Conservation (phyloP, 2,888 invertebrate species). For the Rotaria sp. region DNA sequence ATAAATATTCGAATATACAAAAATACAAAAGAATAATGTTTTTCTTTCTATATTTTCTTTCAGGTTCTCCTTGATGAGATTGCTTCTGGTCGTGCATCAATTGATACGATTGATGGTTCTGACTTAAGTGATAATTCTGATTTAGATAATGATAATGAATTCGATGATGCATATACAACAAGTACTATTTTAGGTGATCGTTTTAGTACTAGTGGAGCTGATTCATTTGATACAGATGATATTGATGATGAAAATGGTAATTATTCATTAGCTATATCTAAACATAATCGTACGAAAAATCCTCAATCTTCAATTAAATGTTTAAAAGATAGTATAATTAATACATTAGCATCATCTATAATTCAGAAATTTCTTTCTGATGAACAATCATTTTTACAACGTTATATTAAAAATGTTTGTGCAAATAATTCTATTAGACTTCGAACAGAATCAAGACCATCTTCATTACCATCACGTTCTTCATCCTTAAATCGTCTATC, state of each 20-base stretch:
- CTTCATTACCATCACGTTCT: neutral
- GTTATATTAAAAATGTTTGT: neutral
- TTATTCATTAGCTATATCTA: neutral
- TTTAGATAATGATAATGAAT: neutral
- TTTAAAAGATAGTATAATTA: slow-evolving; percentile 28
- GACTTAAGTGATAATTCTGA: neutral
- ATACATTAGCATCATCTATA: neutral
- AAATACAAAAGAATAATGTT: too few species aligned
- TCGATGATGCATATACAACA: neutral
- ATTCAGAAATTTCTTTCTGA: neutral
- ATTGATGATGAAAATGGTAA: neutral
- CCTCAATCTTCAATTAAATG: neutral
- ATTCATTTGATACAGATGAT: neutral
- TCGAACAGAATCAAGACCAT: neutral
- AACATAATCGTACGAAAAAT: neutral
- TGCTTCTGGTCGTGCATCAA: slow-evolving; percentile 7
- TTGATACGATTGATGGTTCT: slow-evolving; percentile 5
- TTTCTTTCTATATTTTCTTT: neutral
- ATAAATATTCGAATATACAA: too few species aligned
- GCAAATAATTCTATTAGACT: neutral
- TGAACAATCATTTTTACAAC: neutral
- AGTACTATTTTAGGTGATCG: neutral
- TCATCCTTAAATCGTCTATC: neutral
- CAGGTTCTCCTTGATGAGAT: neutral
- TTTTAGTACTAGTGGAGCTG: neutral